A percentile compares a stretch with the other conserved stretches of the same genome.
These are phyloP conservation scores for Latrodectus elegans DNA, from an alignment of 2,888 invertebrate genomes.

Conservation along the genomic window DNA sequence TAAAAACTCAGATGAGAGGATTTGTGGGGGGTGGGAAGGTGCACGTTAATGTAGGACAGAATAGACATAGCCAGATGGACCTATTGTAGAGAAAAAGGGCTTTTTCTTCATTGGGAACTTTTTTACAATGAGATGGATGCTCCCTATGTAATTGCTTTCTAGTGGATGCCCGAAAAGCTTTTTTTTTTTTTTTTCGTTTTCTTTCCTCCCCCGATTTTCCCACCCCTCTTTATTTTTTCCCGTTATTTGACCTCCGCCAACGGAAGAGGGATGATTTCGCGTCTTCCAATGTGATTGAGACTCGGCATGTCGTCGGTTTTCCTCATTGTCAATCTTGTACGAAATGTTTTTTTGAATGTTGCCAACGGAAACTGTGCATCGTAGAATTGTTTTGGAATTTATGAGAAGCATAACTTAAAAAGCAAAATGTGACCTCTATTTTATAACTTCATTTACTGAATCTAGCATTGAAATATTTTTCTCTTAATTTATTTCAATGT, in stretches of 20 bases:
- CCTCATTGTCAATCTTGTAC: too few species aligned
- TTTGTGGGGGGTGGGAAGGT: background rate
- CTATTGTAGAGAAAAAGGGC: conserved; percentile 39
- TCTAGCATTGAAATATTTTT: too few species aligned
- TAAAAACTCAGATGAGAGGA: conserved; percentile 19
- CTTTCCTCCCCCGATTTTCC: background rate
- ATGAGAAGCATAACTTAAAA: too few species aligned
- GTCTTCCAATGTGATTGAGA: background rate
- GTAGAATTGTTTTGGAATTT: too few species aligned
- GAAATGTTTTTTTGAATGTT: too few species aligned
- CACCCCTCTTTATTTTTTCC: conserved; percentile 9
- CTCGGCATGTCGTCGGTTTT: too few species aligned
- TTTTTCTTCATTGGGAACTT: conserved; percentile 32
- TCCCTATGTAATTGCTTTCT: conserved; percentile 64
- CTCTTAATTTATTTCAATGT: too few species aligned
- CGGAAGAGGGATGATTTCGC: conserved; percentile 36
- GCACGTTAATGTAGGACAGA: conserved; percentile 66
- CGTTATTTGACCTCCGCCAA: conserved; percentile 60
- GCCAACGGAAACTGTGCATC: too few species aligned
- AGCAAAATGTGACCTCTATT: too few species aligned
- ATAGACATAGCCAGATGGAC: conserved; percentile 61
- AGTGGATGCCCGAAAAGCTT: conserved; percentile 54
- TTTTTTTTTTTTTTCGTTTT: conserved; percentile 25
- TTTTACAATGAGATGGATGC: conserved; percentile 61
- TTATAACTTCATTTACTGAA: too few species aligned